Evolutionary conservation across 2,888 invertebrate genomes (phyloP), one percentile per base, ranked within the genome.

Genomic region (Desoria tigrina): DNA sequence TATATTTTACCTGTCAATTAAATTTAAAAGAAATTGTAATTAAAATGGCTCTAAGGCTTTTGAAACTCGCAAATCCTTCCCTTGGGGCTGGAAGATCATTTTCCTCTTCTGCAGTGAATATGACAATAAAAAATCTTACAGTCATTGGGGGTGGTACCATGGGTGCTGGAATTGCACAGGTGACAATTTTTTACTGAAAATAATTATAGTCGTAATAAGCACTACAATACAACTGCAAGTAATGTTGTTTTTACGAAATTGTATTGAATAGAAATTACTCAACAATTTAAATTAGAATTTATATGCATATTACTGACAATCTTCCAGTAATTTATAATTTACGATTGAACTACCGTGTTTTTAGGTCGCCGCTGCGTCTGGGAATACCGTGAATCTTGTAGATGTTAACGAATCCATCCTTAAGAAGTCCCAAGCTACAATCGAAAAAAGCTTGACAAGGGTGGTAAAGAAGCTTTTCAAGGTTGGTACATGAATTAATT

Each of bases 81-180:
- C n/a, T 45, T 11, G 61, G 32, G 9, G 61, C 18, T 39, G 58
- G 51, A 42, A 32, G 71, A 18, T 27, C 54, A 14, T 62, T 68
- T 16, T 68, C 66, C 3, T 59, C 64, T 42, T 45, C 45, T 16
- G 28, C 65, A 1, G 50, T 58, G 1, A 59, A 63, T 16, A 56
- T 57, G 51, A 51, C 63, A 18, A 71, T 71, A 21, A 66, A 75
- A 26, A 74, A 73, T 68, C 67, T 74, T 1, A 73, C 73, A 14
- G 72, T 74, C 2, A 69, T 74, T 45, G 74, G 74, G 11, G 74
- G 91, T 59, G 93, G 93, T 9, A 82, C 92, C 18, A 93, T 94
- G 93, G 94, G 93, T 3, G 87, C 90, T 57, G 93, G 94, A 63
- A 93, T 94, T 77, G 92, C 92, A 60, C 93, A 94, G 86, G 92